These are phyloP conservation scores for Trachymyrmex cornetzi DNA, from an alignment of 1,140 invertebrate species.

Conservation along the genomic window DNA sequence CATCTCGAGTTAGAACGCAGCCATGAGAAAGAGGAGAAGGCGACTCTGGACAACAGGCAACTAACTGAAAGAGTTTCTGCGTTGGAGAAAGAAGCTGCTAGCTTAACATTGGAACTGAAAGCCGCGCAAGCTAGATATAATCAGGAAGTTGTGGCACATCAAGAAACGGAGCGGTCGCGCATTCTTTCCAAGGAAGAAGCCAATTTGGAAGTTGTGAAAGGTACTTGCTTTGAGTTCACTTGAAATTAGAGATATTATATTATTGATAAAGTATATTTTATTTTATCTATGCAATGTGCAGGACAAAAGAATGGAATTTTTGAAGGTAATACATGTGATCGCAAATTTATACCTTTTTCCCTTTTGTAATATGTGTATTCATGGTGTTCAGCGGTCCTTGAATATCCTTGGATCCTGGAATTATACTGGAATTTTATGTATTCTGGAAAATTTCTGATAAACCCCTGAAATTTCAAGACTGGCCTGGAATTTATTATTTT, in stretches of 20 bases:
- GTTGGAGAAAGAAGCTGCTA: constrained; percentile 96
- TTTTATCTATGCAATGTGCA: constrained; percentile 62
- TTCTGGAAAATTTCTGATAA: too few relatives aligned
- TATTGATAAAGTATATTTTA: constrained; percentile 24
- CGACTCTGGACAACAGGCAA: constrained; percentile 92
- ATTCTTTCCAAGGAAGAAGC: constrained; percentile 96
- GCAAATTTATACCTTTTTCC: constrained; percentile 2
- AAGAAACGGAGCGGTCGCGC: constrained; percentile 94
- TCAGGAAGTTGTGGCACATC: constrained; percentile 95
- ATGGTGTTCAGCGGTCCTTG: too few relatives aligned
- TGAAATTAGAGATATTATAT: constrained; percentile 10
- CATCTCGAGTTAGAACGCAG: constrained; percentile 92
- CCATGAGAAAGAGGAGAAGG: constrained; percentile 90
- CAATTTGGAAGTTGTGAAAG: constrained; percentile 96
- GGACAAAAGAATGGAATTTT: constrained; percentile 86
- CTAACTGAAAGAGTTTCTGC: constrained; percentile 93
- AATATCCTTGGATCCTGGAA: too few relatives aligned
- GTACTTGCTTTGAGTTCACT: constrained; percentile 84
- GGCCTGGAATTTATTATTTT: too few relatives aligned
- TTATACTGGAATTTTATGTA: too few relatives aligned
- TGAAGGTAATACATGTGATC: constrained; percentile 83
- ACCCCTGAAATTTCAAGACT: too few relatives aligned
- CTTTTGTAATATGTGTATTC: not conserved
- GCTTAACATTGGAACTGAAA: constrained; percentile 95
- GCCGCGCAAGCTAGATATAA: constrained; percentile 95